phyloP scores from a whole-genome alignment of 1,140 invertebrate genomes.

The Papilio polyxenes region DNA sequence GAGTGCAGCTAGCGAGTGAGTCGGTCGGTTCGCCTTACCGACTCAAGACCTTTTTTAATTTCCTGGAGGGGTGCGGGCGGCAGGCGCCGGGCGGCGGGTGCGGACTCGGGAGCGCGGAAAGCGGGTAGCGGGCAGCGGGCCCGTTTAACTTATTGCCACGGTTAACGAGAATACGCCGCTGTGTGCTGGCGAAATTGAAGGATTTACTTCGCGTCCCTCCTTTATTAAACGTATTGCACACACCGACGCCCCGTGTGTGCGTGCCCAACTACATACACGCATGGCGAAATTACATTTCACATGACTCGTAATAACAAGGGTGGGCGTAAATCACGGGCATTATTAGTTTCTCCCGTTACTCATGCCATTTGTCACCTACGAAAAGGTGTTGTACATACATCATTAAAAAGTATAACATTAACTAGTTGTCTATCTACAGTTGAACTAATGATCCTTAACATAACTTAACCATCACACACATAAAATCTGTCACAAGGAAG shows the following conservation, averaged over 20 bases:
- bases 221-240: conserved; percentile 80
- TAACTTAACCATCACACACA: too few relatives aligned
- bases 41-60: conserved; percentile 76
- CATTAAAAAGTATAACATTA: conserved; percentile 11
- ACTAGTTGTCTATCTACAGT: background rate
- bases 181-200: conserved; percentile 78
- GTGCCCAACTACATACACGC: conserved; percentile 69
- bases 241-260: conserved; percentile 58
- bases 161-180: conserved; percentile 80
- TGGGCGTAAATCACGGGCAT: conserved; percentile 78
- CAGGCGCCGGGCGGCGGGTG: conserved; percentile 43
- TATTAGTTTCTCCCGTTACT: conserved; percentile 78
- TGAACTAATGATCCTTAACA: background rate
- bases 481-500: too few relatives aligned
- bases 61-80: conserved; percentile 51
- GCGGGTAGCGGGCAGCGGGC: conserved; percentile 54
- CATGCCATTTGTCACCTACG: conserved; percentile 73
- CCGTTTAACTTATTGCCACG: conserved; percentile 80
- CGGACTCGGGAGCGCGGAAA: conserved; percentile 51
- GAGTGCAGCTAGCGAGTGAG: conserved; percentile 11
- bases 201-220: conserved; percentile 79
- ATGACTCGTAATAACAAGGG: conserved; percentile 80
- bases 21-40: conserved; percentile 21
- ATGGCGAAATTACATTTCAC: conserved; percentile 80
- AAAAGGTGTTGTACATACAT: conserved; percentile 57